Percentiles rank a stretch among this genome's conserved stretches.
Evolutionary conservation across 2,888 invertebrate genomes (phyloP).

Genomic region (Amphiduros pacificus): DNA sequence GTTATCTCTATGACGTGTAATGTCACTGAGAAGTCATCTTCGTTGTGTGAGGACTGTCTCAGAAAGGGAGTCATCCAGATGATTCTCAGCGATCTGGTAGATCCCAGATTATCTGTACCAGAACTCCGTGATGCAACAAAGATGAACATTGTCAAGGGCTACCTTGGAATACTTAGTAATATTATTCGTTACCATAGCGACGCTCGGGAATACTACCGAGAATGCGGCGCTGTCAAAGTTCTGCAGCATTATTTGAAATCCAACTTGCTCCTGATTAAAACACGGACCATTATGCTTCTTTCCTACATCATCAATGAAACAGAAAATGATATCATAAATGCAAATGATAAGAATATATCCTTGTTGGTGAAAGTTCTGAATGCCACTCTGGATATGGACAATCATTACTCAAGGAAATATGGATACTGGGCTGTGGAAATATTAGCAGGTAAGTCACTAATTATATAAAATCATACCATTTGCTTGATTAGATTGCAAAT

Average conservation of each 20-base stretch:
- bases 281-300: constrained; percentile 45
- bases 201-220: constrained; percentile 35
- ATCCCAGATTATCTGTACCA: constrained; percentile 11
- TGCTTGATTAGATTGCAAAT: too few relatives aligned
- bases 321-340: constrained; percentile 45
- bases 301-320: constrained; percentile 48
- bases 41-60: constrained; percentile 27
- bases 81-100: constrained; percentile 21
- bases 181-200: constrained; percentile 37
- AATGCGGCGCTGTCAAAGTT: constrained; percentile 33
- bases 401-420: constrained; percentile 42
- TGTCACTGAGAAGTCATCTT: constrained; percentile 23
- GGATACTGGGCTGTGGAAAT: constrained; percentile 46
- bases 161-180: constrained; percentile 48
- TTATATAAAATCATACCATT: too few relatives aligned
- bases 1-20: constrained; percentile 21
- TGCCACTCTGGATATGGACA: constrained; percentile 35
- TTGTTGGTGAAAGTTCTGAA: constrained; percentile 43
- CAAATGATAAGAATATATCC: constrained; percentile 39
- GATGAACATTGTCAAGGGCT: constrained; percentile 37
- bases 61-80: constrained; percentile 19
- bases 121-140: constrained; percentile 24
- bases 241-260: constrained; percentile 33
- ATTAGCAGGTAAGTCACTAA: constrained; percentile 34
- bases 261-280: constrained; percentile 37